These are phyloP conservation scores for Plagiodera versicolora DNA, from an alignment of 2,888 invertebrate species.

Conservation along the genomic window DNA sequence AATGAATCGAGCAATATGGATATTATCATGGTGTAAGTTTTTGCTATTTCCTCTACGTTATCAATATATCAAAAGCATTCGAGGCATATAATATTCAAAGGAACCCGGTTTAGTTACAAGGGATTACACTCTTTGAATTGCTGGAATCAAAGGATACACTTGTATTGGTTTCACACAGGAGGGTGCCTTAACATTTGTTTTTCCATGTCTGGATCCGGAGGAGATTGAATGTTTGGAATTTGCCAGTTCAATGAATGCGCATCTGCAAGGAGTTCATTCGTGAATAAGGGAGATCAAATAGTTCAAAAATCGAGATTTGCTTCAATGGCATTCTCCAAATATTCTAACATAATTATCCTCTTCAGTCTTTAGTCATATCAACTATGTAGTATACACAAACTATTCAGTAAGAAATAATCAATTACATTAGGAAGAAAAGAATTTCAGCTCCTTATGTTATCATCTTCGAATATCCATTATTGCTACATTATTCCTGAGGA, in stretches of 20 bases:
- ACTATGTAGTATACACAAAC: too few relatives aligned
- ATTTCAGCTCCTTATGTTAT: too few relatives aligned
- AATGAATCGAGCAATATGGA: constrained; percentile 40
- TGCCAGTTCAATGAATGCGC: background rate
- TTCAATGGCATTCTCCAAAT: too few relatives aligned
- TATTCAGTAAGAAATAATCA: too few relatives aligned
- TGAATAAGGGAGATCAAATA: too few relatives aligned
- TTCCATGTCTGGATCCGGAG: constrained; percentile 4
- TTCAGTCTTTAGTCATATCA: too few relatives aligned
- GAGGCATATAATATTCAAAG: constrained; percentile 24
- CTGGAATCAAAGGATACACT: constrained; percentile 22
- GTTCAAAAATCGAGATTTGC: too few relatives aligned
- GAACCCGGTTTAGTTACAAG: constrained; percentile 11
- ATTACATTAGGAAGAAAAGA: too few relatives aligned
- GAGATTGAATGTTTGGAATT: background rate
- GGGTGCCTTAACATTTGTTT: too few relatives aligned
- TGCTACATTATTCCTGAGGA: too few relatives aligned
- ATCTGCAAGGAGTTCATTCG: background rate
- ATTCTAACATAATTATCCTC: too few relatives aligned
- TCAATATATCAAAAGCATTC: constrained; percentile 46
- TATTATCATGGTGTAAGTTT: constrained; percentile 45
- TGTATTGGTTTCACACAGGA: constrained; percentile 16
- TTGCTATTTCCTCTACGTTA: constrained; percentile 42
- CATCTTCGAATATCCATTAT: too few relatives aligned
- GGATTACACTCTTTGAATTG: constrained; percentile 10